Evolutionary conservation across 1,140 invertebrate genomes (phyloP).

Genomic region (Cyclargus thomasi): DNA sequence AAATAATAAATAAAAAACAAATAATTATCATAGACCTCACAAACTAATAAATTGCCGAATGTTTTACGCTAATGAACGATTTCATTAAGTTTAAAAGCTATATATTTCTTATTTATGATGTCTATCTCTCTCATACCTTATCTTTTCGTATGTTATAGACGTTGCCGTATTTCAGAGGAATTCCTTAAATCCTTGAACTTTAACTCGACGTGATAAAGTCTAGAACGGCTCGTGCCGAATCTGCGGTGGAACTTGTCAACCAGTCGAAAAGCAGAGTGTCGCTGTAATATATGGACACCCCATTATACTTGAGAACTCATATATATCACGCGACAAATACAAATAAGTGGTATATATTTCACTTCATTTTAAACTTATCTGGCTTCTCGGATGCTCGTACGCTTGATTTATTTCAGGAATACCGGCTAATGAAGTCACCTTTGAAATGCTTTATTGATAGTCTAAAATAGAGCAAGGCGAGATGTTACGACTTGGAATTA

Average conservation of each 20-base stretch:
- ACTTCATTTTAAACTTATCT: conserved; percentile 37
- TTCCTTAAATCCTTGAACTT: not conserved
- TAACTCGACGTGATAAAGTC: conserved; percentile 19
- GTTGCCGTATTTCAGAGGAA: not conserved
- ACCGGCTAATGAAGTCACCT: conserved; percentile 7
- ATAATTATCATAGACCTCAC: not conserved
- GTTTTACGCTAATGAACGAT: not conserved
- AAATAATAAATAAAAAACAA: not conserved
- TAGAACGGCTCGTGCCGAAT: not conserved
- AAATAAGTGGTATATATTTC: conserved; percentile 45
- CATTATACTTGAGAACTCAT: conserved; percentile 38
- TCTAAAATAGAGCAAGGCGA: not conserved
- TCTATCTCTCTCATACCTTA: conserved; percentile 6
- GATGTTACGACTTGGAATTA: not conserved
- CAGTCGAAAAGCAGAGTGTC: conserved; percentile 33
- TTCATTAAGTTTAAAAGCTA: not conserved
- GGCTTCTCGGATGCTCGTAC: conserved; percentile 30
- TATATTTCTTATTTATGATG: conserved; percentile 10
- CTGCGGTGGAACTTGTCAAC: conserved; percentile 25
- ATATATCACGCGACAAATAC: conserved; percentile 47
- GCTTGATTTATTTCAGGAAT: conserved; percentile 22
- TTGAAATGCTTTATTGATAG: not conserved
- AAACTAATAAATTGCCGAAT: not conserved
- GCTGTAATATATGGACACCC: conserved; percentile 37
- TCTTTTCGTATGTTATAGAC: not conserved